Evolutionary conservation across 2,888 invertebrate species (phyloP).

Genomic region (Taenaris catops): DNA sequence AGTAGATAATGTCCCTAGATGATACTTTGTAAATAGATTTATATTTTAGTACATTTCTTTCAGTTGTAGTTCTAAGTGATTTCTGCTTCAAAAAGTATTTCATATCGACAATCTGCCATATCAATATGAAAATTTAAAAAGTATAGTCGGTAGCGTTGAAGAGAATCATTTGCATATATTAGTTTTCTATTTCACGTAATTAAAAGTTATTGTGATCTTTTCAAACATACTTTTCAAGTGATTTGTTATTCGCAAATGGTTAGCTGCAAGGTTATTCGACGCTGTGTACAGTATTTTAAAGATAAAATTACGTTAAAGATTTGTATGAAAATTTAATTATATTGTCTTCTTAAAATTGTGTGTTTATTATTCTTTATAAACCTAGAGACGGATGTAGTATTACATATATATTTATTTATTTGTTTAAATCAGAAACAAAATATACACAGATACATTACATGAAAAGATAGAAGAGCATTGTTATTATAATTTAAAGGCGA

Average conservation of each 20-base stretch:
- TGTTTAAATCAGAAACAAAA: too few relatives aligned
- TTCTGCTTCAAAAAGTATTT: constrained; percentile 67
- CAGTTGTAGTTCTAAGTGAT: constrained; percentile 52
- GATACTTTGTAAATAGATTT: constrained; percentile 57
- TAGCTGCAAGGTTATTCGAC: constrained; percentile 55
- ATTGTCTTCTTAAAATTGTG: constrained; percentile 74
- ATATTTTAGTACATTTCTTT: constrained; percentile 67
- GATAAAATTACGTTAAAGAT: constrained; percentile 88
- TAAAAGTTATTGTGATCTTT: too few relatives aligned
- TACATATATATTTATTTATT: too few relatives aligned
- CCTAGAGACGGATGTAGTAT: too few relatives aligned
- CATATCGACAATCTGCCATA: constrained; percentile 86
- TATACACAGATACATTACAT: too few relatives aligned
- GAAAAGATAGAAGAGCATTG: too few relatives aligned
- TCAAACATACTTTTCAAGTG: constrained; percentile 19
- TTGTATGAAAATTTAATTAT: constrained; percentile 89
- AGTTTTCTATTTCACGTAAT: too few relatives aligned
- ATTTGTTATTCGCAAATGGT: constrained; percentile 47
- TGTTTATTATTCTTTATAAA: constrained; percentile 33
- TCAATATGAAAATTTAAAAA: constrained; percentile 78
- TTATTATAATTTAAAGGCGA: too few relatives aligned
- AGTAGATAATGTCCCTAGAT: constrained; percentile 35
- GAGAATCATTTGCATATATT: constrained; percentile 51
- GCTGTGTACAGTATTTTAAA: constrained; percentile 89
- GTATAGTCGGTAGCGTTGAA: constrained; percentile 55